Evolutionary conservation across 2,888 invertebrate genomes (phyloP).

Genomic region (Xylocampa areola): DNA sequence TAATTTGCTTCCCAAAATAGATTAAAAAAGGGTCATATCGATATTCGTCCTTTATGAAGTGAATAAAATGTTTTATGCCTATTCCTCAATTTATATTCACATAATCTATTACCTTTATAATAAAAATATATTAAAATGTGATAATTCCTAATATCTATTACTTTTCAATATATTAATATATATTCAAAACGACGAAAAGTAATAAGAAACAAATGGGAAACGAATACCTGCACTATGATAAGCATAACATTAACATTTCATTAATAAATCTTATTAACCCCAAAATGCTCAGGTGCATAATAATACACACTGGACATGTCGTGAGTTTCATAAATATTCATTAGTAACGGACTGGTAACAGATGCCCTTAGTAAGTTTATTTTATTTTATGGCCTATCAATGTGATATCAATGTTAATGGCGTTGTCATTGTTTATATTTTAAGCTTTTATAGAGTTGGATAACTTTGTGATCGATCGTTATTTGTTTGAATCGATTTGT

Average conservation of each 20-base stretch:
- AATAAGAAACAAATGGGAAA: not conserved
- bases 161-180: not conserved
- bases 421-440: conserved; percentile 32
- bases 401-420: conserved; percentile 37
- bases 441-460: conserved; percentile 36
- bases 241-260: conserved; percentile 6
- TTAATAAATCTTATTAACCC: conserved; percentile 18
- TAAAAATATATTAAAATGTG: not conserved
- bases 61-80: no score
- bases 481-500: conserved; percentile 3
- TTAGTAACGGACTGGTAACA: conserved; percentile 36
- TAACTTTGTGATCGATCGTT: conserved; percentile 44
- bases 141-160: not conserved
- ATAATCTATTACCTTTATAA: not conserved
- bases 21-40: no score
- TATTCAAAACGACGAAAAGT: not conserved
- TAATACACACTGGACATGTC: conserved; percentile 11
- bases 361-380: conserved; percentile 22
- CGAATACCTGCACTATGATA: not conserved
- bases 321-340: conserved; percentile 53
- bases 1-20: no score
- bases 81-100: not conserved
- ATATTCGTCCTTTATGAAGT: no score
- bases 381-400: conserved; percentile 24
- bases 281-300: conserved; percentile 15